Percentiles rank a stretch among this genome's conserved stretches.
These are phyloP conservation scores for Dendropsophus ebraccatus DNA, from an alignment of 2,113 vertebrate species.

Conservation along the genomic window DNA sequence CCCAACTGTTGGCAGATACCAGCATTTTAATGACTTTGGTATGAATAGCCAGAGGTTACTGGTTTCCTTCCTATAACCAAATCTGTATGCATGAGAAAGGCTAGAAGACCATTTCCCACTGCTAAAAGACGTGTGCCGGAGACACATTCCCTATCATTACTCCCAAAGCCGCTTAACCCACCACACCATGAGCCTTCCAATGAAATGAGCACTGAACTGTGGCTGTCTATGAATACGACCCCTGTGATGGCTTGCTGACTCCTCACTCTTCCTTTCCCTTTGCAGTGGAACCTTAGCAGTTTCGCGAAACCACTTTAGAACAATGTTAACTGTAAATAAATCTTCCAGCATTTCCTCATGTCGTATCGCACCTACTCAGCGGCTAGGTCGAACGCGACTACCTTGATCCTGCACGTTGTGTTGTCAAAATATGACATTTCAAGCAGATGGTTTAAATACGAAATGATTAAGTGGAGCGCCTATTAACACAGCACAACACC, in stretches of 20 bases:
- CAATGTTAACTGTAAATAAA: constrained; percentile 54
- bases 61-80: neutral
- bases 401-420: constrained; percentile 25
- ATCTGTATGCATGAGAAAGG: neutral
- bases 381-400: neutral
- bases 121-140: constrained; percentile 24
- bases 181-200: neutral
- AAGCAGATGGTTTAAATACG: constrained; percentile 54
- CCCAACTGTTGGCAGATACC: neutral
- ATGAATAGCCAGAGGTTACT: neutral
- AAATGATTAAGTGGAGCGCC: constrained; percentile 24
- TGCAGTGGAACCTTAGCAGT: constrained; percentile 29
- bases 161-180: constrained; percentile 27
- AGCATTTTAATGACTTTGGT: neutral
- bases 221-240: constrained; percentile 19
- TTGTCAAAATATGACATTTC: constrained; percentile 53
- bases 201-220: neutral
- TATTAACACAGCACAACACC: constrained; percentile 41
- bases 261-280: constrained; percentile 1
- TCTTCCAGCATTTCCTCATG: constrained; percentile 52
- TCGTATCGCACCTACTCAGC: constrained; percentile 56
- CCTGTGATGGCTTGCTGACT: constrained; percentile 24
- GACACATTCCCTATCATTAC: constrained; percentile 36
- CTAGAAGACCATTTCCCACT: neutral
- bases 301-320: constrained; percentile 37